Evolutionary conservation across 2,888 invertebrate genomes (phyloP), one percentile per base, ranked within the genome.

Genomic region (Platynereis dumerilii): DNA sequence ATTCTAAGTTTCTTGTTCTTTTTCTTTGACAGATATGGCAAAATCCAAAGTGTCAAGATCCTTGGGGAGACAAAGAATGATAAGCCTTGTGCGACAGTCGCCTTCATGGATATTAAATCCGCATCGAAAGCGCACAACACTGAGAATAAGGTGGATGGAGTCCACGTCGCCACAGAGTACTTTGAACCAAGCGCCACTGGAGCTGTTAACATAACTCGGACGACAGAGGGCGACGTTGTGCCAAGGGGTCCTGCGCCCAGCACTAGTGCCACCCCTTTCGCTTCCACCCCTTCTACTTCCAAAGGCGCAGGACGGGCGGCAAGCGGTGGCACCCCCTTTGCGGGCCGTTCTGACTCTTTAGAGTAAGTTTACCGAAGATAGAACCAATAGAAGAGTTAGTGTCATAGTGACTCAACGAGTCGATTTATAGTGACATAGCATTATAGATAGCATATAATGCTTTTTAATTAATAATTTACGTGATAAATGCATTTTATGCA

Each of bases 21-120:
- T n/a, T n/a, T n/a, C n/a, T n/a, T n/a, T n/a, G n/a, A 65, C 89
- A 94, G 94, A 89, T 94, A 94, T 93, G 94, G 94, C 88, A 93
- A 93, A 88, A 94, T 95, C 88, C 95, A 95, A 89, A 94, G 92
- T 90, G 93, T 94, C 89, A 94, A 93, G 88, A 88, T 94, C 87
- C 88, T 94, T 87, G 89, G 91, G 79, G 69, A 78, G 72, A 74
- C 80, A 72, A 74, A 77, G 66, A 75, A 75, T 57, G 58, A 45
- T 26, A 44, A 56, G 24, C 65, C 72, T 28, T 74, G 76, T 29
- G 82, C 81, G 29, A 79, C 80, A 45, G 83, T 84, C 67, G 83
- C 84, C 53, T 95, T 95, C 88, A 94, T 94, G 90, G 95, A 96
- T 89, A 94, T 95, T 88, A 93, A 93, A 88, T 94, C 94, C 82